Percentiles rank a stretch among this genome's conserved stretches.
Evolutionary conservation across 2,113 vertebrate species (phyloP).

Genomic region (Vidua macroura): DNA sequence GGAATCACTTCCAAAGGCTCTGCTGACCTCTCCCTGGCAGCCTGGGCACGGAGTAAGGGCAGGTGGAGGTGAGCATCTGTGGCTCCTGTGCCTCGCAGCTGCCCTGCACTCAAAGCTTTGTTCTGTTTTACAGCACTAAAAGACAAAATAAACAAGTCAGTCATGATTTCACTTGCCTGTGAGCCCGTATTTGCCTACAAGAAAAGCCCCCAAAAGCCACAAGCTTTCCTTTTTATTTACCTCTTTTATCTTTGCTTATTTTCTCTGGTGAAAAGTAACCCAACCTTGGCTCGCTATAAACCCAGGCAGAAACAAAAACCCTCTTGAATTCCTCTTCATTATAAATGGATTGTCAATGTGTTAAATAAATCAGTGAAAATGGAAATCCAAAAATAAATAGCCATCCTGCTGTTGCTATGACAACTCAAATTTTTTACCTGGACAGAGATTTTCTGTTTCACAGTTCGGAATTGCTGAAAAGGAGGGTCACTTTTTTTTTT

Average conservation of each 20-base stretch:
- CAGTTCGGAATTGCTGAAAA: neutral
- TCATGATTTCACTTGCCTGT: neutral
- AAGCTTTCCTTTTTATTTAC: slow-evolving; percentile 37
- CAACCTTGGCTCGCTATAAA: slow-evolving; percentile 1
- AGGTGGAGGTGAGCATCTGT: neutral
- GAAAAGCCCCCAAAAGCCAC: slow-evolving; percentile 16
- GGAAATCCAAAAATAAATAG: slow-evolving; percentile 66
- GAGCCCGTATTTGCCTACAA: neutral
- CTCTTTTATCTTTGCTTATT: slow-evolving; percentile 15
- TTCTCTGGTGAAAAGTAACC: slow-evolving; percentile 24
- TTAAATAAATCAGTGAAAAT: slow-evolving; percentile 71
- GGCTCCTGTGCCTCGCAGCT: neutral
- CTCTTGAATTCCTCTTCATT: slow-evolving; percentile 56
- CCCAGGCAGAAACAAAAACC: slow-evolving; percentile 40
- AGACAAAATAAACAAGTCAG: neutral
- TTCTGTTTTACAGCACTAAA: neutral
- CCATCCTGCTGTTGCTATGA: slow-evolving; percentile 66
- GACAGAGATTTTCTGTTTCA: slow-evolving; percentile 69
- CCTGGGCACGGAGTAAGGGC: accelerated
- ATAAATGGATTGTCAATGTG: slow-evolving; percentile 62
- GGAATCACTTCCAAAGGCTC: neutral
- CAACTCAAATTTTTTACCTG: slow-evolving; percentile 70
- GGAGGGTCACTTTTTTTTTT: neutral
- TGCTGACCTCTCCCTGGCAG: neutral
- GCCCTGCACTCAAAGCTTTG: neutral